Evolutionary conservation across 2,113 vertebrate species (phyloP).

Genomic region (Centropus unirufus): DNA sequence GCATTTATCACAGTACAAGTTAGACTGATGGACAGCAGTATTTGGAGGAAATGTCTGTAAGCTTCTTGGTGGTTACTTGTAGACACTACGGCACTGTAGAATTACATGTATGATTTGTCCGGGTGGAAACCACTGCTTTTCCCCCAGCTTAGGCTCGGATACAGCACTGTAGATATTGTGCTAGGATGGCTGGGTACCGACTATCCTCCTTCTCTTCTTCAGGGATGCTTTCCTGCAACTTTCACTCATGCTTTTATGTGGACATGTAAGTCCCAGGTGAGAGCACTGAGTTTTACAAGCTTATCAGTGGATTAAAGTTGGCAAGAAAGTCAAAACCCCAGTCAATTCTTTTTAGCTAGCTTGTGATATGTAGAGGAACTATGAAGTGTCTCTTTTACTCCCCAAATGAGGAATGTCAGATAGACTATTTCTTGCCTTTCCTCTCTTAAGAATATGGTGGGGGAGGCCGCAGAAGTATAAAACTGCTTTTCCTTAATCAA

Average conservation of each 20-base stretch:
- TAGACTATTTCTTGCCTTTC: constrained; percentile 3
- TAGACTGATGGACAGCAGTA: neutral
- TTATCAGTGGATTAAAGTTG: neutral
- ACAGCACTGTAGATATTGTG: neutral
- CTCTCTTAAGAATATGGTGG: neutral
- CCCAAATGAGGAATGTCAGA: neutral
- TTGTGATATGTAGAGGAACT: neutral
- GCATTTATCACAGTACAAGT: neutral
- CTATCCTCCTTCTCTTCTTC: neutral
- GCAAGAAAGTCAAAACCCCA: neutral
- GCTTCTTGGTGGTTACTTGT: neutral
- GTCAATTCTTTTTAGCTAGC: neutral
- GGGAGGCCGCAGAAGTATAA: constrained; percentile 10
- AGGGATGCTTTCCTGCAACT: neutral
- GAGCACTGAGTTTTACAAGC: neutral
- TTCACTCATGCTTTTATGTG: neutral
- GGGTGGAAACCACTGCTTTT: neutral
- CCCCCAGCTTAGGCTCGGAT: neutral
- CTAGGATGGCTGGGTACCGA: neutral
- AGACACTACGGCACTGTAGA: neutral
- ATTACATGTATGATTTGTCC: neutral
- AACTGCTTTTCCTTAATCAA: constrained; percentile 37
- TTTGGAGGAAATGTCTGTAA: neutral
- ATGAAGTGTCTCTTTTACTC: neutral
- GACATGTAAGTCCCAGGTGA: neutral